Evolutionary conservation across 1,140 invertebrate species (phyloP), one percentile per base, ranked within the genome.

Genomic region (Macrostomum lignano): DNA sequence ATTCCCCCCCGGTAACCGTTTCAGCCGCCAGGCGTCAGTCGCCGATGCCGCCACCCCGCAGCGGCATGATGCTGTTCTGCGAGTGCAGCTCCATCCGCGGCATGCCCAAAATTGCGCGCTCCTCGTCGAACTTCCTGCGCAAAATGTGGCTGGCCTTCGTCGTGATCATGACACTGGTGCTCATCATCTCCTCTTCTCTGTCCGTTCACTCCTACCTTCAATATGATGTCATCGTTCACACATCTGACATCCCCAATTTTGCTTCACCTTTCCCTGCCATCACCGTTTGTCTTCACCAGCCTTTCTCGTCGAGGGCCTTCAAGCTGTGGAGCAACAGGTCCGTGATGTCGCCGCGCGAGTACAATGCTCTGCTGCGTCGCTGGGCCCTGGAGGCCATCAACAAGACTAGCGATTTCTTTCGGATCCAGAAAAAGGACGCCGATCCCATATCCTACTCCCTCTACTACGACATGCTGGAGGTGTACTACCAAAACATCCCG

Each of bases 281-380:
- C 3, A 28, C 26, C 3, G 19, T 28, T 15, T 28, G 26, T 28
- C 26, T 15, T 28, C 26, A 28, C 19, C 26, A 28, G 7, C 26
- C 26, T 15, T 28, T 28, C 9, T 28, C 26, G 7, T 15, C 9
- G 3, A 17, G 19, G 4, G 26, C 26, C 19, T 28, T 15, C 19
- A 3, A 9, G 4, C 19, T 15, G 7, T 28, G 26, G 26, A 28
- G 9, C 7, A 3, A 28, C 15, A 24, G 20, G 7, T 10, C 10
- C 14, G 19, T 33, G 3, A 13, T 33, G 4, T 33, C 32, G 9
- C 32, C 32, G 14, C 24, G 13, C n/a, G 20, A 22, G 3, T 33
- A 25, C 20, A 33, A 33, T 33, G 17, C 7, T 3, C 24, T 13
- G 20, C 10, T 33, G 20, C 24, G 19, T 14, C 17, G 26, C 7